phyloP scores from a whole-genome alignment of 2,113 vertebrate genomes.

The Lichenostomus cassidix region DNA sequence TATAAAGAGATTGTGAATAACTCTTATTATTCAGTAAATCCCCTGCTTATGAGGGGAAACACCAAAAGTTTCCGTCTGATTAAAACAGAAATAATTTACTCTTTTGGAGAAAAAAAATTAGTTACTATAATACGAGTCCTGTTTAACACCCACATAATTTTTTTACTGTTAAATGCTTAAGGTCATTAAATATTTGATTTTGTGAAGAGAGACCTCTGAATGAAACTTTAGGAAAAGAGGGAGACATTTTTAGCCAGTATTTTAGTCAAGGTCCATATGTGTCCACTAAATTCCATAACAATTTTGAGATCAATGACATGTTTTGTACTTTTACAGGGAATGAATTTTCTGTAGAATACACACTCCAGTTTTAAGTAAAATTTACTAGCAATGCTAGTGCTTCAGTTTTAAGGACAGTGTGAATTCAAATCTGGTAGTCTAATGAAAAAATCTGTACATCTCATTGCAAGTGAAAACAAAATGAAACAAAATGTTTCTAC shows the following conservation, averaged over 20 bases:
- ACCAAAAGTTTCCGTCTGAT: not conserved
- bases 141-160: not conserved
- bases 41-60: not conserved
- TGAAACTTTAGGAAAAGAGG: not conserved
- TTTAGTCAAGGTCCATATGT: not conserved
- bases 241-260: not conserved
- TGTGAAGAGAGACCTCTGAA: not conserved
- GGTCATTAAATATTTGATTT: not conserved
- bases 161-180: not conserved
- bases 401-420: not conserved
- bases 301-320: not conserved
- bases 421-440: not conserved
- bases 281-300: not conserved
- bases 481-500: not conserved
- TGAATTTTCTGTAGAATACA: not conserved
- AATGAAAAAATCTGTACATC: not conserved
- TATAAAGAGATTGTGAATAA: not conserved
- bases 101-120: not conserved
- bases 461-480: not conserved
- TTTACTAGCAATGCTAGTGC: not conserved
- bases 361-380: not conserved
- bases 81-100: conserved; percentile 14
- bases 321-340: not conserved
- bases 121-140: not conserved
- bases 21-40: conserved; percentile 4